Evolutionary conservation across 2,888 invertebrate genomes (phyloP).

Genomic region (Arge pagana): DNA sequence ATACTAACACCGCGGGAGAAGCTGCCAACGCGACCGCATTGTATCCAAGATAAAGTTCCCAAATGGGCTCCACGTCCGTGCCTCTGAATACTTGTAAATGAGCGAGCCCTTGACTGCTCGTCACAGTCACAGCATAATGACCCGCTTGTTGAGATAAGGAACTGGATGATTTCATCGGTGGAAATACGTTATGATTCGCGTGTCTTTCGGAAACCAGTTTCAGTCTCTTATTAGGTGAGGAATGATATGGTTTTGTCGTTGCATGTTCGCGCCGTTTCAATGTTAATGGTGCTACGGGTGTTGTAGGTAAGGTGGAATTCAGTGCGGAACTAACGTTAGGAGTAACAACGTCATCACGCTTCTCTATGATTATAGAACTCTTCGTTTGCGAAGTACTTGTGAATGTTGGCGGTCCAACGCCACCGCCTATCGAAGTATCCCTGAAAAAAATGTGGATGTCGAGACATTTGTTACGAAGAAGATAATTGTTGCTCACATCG

Average conservation of each 20-base stretch:
- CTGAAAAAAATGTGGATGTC: slow-evolving; percentile 43
- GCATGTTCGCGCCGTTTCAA: slow-evolving; percentile 49
- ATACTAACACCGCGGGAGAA: slow-evolving; percentile 51
- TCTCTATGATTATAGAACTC: slow-evolving; percentile 81
- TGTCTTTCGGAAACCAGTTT: slow-evolving; percentile 45
- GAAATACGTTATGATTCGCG: slow-evolving; percentile 44
- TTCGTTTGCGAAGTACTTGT: slow-evolving; percentile 78
- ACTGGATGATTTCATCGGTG: slow-evolving; percentile 47
- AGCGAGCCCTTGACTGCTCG: slow-evolving; percentile 48
- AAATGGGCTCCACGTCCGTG: slow-evolving; percentile 49
- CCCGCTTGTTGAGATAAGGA: slow-evolving; percentile 53
- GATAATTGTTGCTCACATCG: slow-evolving; percentile 60
- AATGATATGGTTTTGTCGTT: slow-evolving; percentile 38
- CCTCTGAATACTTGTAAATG: slow-evolving; percentile 54
- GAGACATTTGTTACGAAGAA: slow-evolving; percentile 8
- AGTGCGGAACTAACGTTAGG: slow-evolving; percentile 58
- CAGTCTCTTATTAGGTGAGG: slow-evolving; percentile 43
- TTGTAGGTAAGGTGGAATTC: slow-evolving; percentile 36
- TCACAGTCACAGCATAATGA: slow-evolving; percentile 53
- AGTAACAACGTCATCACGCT: slow-evolving; percentile 68
- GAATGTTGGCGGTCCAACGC: slow-evolving; percentile 66
- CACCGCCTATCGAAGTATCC: slow-evolving; percentile 59
- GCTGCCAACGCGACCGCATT: slow-evolving; percentile 52
- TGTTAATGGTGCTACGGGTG: slow-evolving; percentile 39
- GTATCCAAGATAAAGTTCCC: slow-evolving; percentile 54